These are phyloP conservation scores for Rhegmatorhina hoffmannsi DNA, from an alignment of 2,113 vertebrate species.

Conservation along the genomic window DNA sequence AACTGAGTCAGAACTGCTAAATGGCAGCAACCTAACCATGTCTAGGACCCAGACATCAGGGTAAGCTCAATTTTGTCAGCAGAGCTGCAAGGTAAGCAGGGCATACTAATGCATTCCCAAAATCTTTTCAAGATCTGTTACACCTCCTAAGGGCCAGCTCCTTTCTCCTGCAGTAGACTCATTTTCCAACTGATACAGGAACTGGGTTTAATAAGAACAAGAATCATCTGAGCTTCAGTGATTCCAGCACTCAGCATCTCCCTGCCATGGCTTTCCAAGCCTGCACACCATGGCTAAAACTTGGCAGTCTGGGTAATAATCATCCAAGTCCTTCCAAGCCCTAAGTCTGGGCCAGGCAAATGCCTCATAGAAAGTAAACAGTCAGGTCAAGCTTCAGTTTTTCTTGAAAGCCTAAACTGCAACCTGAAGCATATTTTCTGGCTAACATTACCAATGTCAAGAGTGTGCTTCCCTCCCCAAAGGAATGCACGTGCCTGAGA, in stretches of 20 bases:
- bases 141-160: background rate
- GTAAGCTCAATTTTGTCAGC: background rate
- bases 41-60: background rate
- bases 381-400: conserved; percentile 1
- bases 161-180: background rate
- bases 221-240: background rate
- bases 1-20: background rate
- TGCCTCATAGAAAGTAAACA: background rate
- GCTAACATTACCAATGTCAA: background rate
- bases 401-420: background rate
- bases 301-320: background rate
- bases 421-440: background rate
- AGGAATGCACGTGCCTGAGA: background rate
- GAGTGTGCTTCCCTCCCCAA: background rate
- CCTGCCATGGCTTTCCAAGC: background rate
- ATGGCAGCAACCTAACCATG: background rate
- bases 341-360: background rate
- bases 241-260: background rate
- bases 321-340: background rate
- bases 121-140: background rate
- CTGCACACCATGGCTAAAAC: background rate
- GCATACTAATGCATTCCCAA: background rate
- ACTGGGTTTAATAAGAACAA: background rate
- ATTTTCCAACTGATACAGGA: background rate
- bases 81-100: background rate